A percentile compares a stretch with the other conserved stretches of the same genome.
Conservation (phyloP, 2,888 invertebrate species). For the Mimas tiliae region DNA sequence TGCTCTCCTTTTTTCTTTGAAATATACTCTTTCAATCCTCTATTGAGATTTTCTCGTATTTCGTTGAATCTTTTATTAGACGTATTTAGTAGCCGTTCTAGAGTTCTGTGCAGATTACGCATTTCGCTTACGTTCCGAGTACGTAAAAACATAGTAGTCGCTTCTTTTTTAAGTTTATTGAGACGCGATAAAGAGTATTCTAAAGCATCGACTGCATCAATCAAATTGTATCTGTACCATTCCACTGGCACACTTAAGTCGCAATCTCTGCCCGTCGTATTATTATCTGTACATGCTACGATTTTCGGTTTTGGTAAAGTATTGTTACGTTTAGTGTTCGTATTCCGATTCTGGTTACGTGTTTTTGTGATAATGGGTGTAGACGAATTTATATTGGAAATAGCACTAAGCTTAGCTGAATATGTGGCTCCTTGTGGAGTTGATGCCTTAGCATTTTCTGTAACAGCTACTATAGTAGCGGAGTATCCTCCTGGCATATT, state of each 20-base stretch:
- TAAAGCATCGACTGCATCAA: slow-evolving; percentile 83
- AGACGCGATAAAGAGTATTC: slow-evolving; percentile 83
- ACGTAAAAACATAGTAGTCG: slow-evolving; percentile 71
- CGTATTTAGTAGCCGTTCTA: slow-evolving; percentile 83
- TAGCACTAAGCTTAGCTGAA: slow-evolving; percentile 70
- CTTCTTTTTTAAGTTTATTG: slow-evolving; percentile 78
- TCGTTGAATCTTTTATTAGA: slow-evolving; percentile 82
- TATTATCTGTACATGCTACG: slow-evolving; percentile 34
- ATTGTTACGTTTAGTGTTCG: slow-evolving; percentile 34
- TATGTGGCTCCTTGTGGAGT: slow-evolving; percentile 64
- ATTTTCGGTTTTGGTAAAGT: slow-evolving; percentile 38
- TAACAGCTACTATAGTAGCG: slow-evolving; percentile 78
- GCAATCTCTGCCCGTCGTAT: slow-evolving; percentile 47
- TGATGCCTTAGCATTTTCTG: slow-evolving; percentile 56
- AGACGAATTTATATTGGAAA: slow-evolving; percentile 37
- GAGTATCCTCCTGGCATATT: slow-evolving; percentile 82
- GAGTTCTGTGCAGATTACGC: slow-evolving; percentile 78
- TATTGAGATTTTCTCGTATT: slow-evolving; percentile 81
- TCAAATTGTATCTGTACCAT: slow-evolving; percentile 85
- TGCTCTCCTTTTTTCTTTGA: slow-evolving; percentile 56
- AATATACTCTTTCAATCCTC: slow-evolving; percentile 81
- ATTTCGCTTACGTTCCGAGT: slow-evolving; percentile 78
- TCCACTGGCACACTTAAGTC: slow-evolving; percentile 77
- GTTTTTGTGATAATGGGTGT: slow-evolving; percentile 36
- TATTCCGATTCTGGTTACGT: slow-evolving; percentile 17